Evolutionary conservation across 2,888 invertebrate species (phyloP).

Genomic region (Asteroscopus sphinx): DNA sequence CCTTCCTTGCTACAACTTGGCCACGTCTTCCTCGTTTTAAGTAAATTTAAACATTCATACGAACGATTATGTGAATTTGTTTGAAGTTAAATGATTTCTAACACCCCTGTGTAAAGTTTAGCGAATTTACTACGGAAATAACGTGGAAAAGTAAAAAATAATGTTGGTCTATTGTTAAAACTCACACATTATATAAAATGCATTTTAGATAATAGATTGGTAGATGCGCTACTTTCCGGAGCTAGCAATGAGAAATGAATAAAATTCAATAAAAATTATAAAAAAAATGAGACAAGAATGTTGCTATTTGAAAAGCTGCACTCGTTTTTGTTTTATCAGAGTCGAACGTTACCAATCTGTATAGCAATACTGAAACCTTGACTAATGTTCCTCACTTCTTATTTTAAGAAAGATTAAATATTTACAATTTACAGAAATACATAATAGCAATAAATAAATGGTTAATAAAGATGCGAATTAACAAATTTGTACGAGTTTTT

Average conservation of each 20-base stretch:
- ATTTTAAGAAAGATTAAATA: conserved; percentile 90
- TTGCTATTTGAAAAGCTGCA: conserved; percentile 90
- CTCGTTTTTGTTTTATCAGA: conserved; percentile 81
- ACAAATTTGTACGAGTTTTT: conserved; percentile 89
- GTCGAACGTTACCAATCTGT: conserved; percentile 86
- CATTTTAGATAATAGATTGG: conserved; percentile 86
- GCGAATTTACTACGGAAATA: conserved; percentile 69
- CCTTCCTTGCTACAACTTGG: conserved; percentile 18
- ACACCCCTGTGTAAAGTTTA: conserved; percentile 72
- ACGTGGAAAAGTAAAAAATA: conserved; percentile 66
- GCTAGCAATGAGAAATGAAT: conserved; percentile 76
- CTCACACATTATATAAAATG: conserved; percentile 73
- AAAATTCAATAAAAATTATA: conserved; percentile 69
- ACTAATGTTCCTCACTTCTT: conserved; percentile 90
- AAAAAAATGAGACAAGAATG: conserved; percentile 72
- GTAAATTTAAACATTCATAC: conserved; percentile 51
- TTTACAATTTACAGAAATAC: conserved; percentile 88
- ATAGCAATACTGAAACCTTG: conserved; percentile 88
- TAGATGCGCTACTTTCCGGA: conserved; percentile 89
- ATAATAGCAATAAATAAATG: conserved; percentile 88
- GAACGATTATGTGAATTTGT: conserved; percentile 37
- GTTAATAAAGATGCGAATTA: conserved; percentile 84
- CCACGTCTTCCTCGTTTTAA: conserved; percentile 26
- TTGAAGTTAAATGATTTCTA: conserved; percentile 61
- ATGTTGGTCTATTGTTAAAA: conserved; percentile 70